Evolutionary conservation across 2,113 vertebrate species (phyloP).

Genomic region (Promerops cafer): DNA sequence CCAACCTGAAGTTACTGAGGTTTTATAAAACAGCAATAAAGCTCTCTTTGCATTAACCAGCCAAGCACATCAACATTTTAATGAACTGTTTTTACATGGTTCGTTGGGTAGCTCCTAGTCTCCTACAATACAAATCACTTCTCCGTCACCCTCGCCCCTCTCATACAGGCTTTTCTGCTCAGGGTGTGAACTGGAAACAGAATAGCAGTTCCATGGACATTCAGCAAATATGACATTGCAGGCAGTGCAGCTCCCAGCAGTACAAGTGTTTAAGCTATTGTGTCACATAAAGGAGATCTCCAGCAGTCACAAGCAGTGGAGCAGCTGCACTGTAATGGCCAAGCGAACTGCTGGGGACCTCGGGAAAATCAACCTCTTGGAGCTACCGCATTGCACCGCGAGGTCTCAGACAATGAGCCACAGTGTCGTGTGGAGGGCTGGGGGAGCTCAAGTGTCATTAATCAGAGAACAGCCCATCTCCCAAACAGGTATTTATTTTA

Average conservation of each 20-base stretch:
- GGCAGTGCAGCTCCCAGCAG: not conserved
- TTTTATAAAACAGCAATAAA: slow-evolving; percentile 72
- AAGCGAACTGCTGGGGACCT: not conserved
- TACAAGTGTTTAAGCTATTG: not conserved
- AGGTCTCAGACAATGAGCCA: not conserved
- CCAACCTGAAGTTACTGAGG: slow-evolving; percentile 57
- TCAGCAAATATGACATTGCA: not conserved
- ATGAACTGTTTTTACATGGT: slow-evolving; percentile 80
- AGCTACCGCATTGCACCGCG: not conserved
- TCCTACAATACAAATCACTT: slow-evolving; percentile 70
- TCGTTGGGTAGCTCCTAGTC: slow-evolving; percentile 71
- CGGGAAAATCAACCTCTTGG: not conserved
- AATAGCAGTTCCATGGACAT: not conserved
- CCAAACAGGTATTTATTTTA: slow-evolving; percentile 56
- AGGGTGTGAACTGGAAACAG: slow-evolving; percentile 38
- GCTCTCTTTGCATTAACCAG: slow-evolving; percentile 77
- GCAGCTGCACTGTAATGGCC: not conserved
- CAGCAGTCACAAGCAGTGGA: not conserved
- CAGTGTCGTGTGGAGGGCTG: not conserved
- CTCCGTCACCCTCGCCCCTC: not conserved
- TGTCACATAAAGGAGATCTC: not conserved
- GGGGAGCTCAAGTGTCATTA: not conserved
- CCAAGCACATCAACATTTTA: slow-evolving; percentile 80
- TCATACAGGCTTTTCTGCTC: slow-evolving; percentile 14
- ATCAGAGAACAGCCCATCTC: slow-evolving; percentile 18